Evolutionary conservation across 2,888 invertebrate genomes (phyloP).

Genomic region (Rutpela maculata): DNA sequence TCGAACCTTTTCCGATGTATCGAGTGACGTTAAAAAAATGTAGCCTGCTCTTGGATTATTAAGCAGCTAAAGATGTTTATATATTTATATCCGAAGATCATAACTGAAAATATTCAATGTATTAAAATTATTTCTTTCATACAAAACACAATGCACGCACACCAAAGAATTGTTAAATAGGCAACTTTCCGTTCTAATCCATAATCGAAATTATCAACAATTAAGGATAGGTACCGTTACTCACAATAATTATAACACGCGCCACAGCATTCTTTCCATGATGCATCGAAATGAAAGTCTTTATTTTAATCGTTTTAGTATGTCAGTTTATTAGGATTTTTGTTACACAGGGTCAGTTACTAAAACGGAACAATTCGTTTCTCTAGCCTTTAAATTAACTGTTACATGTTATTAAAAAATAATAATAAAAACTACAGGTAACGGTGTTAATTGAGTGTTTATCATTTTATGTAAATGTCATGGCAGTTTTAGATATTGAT

Average conservation of each 20-base stretch:
- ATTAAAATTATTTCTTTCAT: not conserved
- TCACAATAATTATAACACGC: slow-evolving; percentile 9
- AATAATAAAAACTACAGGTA: not conserved
- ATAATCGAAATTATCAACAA: slow-evolving; percentile 19
- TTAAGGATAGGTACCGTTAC: slow-evolving; percentile 22
- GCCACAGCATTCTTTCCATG: not conserved
- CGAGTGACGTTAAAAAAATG: too few species aligned
- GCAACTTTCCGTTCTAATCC: slow-evolving; percentile 12
- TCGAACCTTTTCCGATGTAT: too few species aligned
- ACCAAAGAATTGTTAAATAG: not conserved
- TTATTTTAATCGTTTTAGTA: slow-evolving; percentile 17
- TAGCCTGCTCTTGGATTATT: too few species aligned
- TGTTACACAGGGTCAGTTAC: slow-evolving; percentile 22
- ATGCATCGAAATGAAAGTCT: slow-evolving; percentile 16
- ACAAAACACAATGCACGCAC: not conserved
- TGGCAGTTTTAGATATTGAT: too few species aligned
- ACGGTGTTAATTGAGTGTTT: not conserved
- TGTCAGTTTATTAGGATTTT: slow-evolving; percentile 27
- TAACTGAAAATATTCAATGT: not conserved
- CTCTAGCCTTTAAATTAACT: not conserved
- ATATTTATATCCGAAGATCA: too few species aligned
- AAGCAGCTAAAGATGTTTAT: too few species aligned
- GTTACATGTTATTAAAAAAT: not conserved
- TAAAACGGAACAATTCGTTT: slow-evolving; percentile 3
- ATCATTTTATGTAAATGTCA: not conserved